A percentile compares a stretch with the other conserved stretches of the same genome.
These are phyloP conservation scores for Hydrocynus forskahlii DNA, from an alignment of 2,797 vertebrate species.

Conservation along the genomic window DNA sequence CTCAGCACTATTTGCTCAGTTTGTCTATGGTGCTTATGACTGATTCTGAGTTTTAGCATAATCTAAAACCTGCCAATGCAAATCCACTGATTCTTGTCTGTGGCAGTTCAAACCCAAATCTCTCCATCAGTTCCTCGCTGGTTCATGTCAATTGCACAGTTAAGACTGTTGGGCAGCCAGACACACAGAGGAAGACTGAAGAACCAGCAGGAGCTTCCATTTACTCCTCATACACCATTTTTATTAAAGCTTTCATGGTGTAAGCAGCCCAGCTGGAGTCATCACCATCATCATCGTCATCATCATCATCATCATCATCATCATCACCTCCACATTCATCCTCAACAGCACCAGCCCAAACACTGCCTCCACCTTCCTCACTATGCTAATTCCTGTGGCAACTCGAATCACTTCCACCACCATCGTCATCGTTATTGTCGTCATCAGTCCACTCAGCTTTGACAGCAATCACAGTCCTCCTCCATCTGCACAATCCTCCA, in stretches of 20 bases:
- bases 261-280: background rate
- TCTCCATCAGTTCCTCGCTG: background rate
- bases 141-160: background rate
- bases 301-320: background rate
- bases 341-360: background rate
- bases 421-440: constrained; percentile 12
- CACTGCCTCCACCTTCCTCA: background rate
- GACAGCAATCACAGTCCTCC: background rate
- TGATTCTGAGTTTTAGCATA: background rate
- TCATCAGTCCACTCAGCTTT: constrained; percentile 25
- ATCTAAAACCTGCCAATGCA: background rate
- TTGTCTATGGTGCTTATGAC: background rate
- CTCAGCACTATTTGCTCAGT: background rate
- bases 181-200: background rate
- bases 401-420: constrained; percentile 6
- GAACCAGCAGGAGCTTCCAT: background rate
- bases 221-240: background rate
- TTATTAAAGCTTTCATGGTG: background rate
- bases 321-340: background rate
- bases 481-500: background rate
- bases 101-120: no score
- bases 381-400: background rate
- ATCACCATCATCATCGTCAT: background rate
- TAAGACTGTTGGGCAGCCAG: background rate
- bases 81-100: background rate